phyloP scores from a whole-genome alignment of 2,888 invertebrate genomes.

The Andrena bicolor region DNA sequence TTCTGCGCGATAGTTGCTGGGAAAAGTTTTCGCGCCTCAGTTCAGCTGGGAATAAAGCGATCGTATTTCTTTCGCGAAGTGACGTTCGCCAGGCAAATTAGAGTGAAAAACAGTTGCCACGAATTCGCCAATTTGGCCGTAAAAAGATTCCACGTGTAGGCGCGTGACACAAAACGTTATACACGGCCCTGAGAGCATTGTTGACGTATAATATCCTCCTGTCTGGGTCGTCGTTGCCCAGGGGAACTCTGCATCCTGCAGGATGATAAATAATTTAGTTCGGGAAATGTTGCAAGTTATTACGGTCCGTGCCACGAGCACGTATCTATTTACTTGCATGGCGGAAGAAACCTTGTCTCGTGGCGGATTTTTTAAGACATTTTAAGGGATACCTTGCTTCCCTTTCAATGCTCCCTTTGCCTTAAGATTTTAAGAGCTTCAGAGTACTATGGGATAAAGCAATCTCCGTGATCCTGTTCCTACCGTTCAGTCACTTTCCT shows the following conservation, averaged over 20 bases:
- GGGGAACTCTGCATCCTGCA: conserved; percentile 69
- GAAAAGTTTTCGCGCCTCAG: not conserved
- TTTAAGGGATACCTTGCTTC: not conserved
- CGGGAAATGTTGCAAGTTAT: conserved; percentile 75
- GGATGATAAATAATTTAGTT: conserved; percentile 78
- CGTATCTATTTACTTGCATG: conserved; percentile 40
- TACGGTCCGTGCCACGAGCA: conserved; percentile 56
- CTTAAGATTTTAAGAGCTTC: not conserved
- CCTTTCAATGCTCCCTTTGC: not conserved
- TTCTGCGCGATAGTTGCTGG: not conserved
- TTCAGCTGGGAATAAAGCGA: not conserved
- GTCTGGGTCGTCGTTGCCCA: conserved; percentile 64
- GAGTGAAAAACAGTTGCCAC: conserved; percentile 30
- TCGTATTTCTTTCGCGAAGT: conserved; percentile 24
- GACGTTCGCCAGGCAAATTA: conserved; percentile 21
- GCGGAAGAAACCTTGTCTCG: conserved; percentile 51
- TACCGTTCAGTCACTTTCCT: too few species aligned
- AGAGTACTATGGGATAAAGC: too few species aligned
- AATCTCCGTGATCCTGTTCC: too few species aligned
- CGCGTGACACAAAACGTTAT: conserved; percentile 64
- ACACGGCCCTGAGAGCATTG: conserved; percentile 61
- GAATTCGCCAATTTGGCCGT: conserved; percentile 32
- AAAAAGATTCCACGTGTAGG: conserved; percentile 41
- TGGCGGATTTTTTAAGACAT: conserved; percentile 44
- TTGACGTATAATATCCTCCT: conserved; percentile 76